Evolutionary conservation across 2,113 vertebrate species (phyloP).

Genomic region (Microcebus jonahi): DNA sequence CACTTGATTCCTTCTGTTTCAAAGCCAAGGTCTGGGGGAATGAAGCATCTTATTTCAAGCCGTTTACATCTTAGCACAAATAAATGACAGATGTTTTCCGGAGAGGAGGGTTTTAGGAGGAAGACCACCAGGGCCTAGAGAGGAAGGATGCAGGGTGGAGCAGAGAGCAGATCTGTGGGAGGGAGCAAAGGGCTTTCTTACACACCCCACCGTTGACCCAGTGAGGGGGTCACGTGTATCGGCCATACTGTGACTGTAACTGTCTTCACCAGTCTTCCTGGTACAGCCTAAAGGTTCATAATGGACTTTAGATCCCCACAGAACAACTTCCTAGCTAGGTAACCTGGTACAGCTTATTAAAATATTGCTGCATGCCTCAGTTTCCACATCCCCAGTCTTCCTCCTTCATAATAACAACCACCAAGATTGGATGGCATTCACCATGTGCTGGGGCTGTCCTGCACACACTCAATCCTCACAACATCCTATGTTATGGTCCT

Average conservation of each 20-base stretch:
- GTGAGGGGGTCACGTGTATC: fast-evolving
- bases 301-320: no score
- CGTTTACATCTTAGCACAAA: background rate
- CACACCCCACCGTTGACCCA: background rate
- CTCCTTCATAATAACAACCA: background rate
- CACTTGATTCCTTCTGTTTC: background rate
- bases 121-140: background rate
- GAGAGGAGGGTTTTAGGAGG: background rate
- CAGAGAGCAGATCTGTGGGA: background rate
- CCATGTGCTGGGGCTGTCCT: background rate
- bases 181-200: background rate
- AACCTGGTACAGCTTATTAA: background rate
- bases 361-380: background rate
- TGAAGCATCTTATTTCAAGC: background rate
- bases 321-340: background rate
- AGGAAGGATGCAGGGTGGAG: background rate
- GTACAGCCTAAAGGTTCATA: background rate
- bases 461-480: background rate
- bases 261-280: background rate
- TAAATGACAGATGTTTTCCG: background rate
- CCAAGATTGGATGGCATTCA: background rate
- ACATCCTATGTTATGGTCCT: background rate
- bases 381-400: background rate
- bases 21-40: background rate
- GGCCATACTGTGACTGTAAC: no score